phyloP scores from a whole-genome alignment of 2,888 invertebrate species.

The Drosophila phalerata region DNA sequence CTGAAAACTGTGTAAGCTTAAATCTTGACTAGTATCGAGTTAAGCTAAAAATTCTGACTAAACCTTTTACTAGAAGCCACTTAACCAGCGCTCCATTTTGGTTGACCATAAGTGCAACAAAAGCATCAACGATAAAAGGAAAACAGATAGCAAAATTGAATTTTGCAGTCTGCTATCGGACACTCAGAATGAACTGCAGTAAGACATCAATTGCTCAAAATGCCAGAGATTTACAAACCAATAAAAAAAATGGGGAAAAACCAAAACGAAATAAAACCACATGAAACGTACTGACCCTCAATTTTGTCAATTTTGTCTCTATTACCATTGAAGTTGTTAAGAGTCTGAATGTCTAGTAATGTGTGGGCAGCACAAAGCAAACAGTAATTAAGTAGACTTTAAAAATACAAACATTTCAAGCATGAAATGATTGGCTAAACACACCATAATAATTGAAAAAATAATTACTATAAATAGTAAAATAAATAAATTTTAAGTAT shows the following conservation, averaged over 20 bases:
- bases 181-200: conserved; percentile 35
- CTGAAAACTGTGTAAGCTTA: background rate
- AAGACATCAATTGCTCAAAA: conserved; percentile 28
- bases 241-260: no score
- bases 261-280: background rate
- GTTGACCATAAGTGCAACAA: conserved; percentile 11
- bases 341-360: background rate
- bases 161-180: conserved; percentile 21
- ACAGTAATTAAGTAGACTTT: background rate
- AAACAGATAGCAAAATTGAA: conserved; percentile 40
- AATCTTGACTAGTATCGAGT: background rate
- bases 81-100: conserved; percentile 24
- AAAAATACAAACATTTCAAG: background rate
- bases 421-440: background rate
- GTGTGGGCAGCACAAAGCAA: background rate
- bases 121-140: conserved; percentile 2
- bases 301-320: background rate
- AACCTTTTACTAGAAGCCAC: conserved; percentile 35
- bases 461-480: no score
- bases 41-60: background rate
- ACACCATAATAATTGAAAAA: no score
- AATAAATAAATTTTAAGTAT: no score
- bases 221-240: conserved; percentile 5
- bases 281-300: background rate
- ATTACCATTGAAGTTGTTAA: background rate